Evolutionary conservation across 23 tunicate genomes (phyloP).

Genomic region (Clavelina lepadiformis): DNA sequence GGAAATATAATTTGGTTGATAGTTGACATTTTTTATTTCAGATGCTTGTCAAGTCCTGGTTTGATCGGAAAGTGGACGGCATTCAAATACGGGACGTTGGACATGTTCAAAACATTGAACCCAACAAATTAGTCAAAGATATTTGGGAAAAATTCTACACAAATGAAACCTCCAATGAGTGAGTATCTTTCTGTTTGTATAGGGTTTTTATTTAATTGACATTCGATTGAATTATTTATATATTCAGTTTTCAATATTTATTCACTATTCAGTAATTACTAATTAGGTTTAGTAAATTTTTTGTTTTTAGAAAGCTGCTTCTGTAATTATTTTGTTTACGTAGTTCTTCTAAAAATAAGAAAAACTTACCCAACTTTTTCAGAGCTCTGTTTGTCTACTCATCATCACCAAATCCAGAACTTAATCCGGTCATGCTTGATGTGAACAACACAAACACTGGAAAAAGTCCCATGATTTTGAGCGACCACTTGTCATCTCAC

Average conservation of each 20-base stretch:
- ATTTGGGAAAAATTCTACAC: constrained; percentile 11
- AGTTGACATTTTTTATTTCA: constrained; percentile 9
- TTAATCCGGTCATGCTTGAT: constrained; percentile 1
- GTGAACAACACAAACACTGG: constrained; percentile 14
- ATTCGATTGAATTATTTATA: no score
- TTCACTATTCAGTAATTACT: no score
- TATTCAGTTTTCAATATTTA: no score
- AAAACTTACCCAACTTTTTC: no score
- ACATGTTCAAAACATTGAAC: constrained; percentile 2
- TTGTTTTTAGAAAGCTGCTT: no score
- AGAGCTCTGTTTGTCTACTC: constrained; percentile 44
- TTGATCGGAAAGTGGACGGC: constrained; percentile 34
- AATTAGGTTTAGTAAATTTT: no score
- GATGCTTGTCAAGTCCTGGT: constrained; percentile 33
- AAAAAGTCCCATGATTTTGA: constrained; percentile 22
- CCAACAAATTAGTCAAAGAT: background rate
- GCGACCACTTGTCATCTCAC: background rate
- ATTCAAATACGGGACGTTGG: constrained; percentile 43
- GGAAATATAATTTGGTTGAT: constrained; percentile 2
- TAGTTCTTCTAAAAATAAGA: no score
- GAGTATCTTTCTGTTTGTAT: background rate
- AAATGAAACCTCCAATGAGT: background rate
- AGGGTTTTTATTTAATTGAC: background rate
- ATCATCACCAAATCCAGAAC: constrained; percentile 2
- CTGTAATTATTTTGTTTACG: no score